phyloP scores from a whole-genome alignment of 2,797 vertebrate species.

The Gambelia wislizenii region DNA sequence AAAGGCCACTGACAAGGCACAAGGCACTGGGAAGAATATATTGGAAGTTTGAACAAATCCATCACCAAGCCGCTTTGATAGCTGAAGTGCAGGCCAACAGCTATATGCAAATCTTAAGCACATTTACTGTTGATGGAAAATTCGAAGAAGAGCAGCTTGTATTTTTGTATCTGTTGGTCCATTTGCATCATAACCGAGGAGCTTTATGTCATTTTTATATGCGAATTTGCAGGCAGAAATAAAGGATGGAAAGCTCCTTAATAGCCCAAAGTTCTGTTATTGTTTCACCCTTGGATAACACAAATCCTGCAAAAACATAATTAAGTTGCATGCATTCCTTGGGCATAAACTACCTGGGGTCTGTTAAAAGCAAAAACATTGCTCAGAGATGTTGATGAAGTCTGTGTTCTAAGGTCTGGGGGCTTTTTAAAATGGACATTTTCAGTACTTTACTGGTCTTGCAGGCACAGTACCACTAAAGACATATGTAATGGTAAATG shows the following conservation, averaged over 20 bases:
- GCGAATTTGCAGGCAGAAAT: neutral
- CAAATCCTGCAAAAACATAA: slow-evolving; percentile 13
- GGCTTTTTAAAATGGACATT: neutral
- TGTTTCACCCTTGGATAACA: slow-evolving; percentile 15
- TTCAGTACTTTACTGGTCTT: slow-evolving; percentile 6
- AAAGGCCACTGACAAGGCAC: neutral
- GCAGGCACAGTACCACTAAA: neutral
- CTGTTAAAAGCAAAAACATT: neutral
- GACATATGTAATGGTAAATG: neutral
- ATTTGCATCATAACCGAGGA: slow-evolving; percentile 12
- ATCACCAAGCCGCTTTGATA: neutral
- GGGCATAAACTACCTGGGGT: neutral
- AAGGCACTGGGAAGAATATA: neutral
- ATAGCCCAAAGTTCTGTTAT: slow-evolving; percentile 17
- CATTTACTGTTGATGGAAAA: slow-evolving; percentile 12
- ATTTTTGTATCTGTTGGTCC: neutral
- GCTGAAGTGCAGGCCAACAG: slow-evolving; percentile 2
- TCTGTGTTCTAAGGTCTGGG: neutral
- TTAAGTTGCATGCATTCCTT: slow-evolving; percentile 17
- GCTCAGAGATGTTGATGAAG: neutral
- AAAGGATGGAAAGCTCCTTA: slow-evolving; percentile 15
- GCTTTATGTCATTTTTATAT: slow-evolving; percentile 17
- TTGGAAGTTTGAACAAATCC: neutral
- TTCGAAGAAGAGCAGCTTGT: slow-evolving; percentile 1
- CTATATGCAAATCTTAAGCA: slow-evolving; percentile 24